Conservation (phyloP, 2,113 vertebrate species). For the Corythaixoides concolor region DNA sequence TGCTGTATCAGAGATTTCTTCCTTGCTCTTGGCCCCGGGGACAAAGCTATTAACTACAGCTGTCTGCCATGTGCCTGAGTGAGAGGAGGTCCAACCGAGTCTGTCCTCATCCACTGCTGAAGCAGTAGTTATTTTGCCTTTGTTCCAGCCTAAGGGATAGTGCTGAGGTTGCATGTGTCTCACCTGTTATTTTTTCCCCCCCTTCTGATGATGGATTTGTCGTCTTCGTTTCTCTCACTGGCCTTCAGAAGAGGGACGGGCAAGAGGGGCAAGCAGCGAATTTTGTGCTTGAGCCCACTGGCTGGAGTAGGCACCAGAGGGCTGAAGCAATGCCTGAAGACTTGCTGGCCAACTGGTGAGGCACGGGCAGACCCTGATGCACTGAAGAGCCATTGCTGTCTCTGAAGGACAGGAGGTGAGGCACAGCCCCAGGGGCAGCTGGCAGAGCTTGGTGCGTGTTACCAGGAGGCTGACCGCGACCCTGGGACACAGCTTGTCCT, state of each 20-base stretch:
- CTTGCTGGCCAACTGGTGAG: background rate
- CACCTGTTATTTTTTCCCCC: no score
- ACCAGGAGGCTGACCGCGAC: background rate
- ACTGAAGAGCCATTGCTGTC: background rate
- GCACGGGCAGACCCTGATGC: background rate
- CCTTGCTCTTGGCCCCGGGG: background rate
- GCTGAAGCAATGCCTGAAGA: background rate
- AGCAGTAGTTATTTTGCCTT: background rate
- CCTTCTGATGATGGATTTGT: no score
- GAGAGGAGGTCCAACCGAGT: no score
- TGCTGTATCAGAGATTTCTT: background rate
- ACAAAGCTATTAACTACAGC: background rate
- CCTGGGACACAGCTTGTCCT: background rate
- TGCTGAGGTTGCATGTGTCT: background rate
- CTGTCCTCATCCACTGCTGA: background rate
- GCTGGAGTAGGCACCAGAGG: background rate
- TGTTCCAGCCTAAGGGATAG: background rate
- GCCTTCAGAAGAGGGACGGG: background rate
- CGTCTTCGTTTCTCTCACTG: background rate
- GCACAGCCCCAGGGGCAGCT: background rate
- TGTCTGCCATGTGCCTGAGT: background rate
- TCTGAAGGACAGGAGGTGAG: background rate
- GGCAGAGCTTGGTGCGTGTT: background rate
- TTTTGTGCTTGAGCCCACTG: no score
- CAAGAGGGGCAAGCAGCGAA: background rate